A percentile compares a stretch with the other conserved stretches of the same genome.
Conservation (phyloP, 2,113 vertebrate genomes). For the Poeciliopsis retropinna region DNA sequence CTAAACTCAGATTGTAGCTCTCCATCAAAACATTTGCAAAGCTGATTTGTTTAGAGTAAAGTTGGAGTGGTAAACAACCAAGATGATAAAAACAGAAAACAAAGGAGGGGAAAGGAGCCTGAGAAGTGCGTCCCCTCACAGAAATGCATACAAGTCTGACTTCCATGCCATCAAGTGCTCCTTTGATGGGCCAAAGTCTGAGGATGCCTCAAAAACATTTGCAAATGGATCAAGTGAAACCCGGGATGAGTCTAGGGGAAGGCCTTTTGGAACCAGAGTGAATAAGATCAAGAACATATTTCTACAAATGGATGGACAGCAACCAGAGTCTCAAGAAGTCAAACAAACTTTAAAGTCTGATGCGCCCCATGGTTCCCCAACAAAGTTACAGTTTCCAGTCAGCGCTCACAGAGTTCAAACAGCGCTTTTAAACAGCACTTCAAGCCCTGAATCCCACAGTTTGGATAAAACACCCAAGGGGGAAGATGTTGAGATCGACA, state of each 20-base stretch:
- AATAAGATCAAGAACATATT: slow-evolving; percentile 95
- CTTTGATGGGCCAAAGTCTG: slow-evolving; percentile 86
- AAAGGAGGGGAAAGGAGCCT: slow-evolving; percentile 89
- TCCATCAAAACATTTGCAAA: slow-evolving; percentile 20
- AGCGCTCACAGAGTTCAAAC: slow-evolving; percentile 78
- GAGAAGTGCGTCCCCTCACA: slow-evolving; percentile 91
- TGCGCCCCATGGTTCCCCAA: slow-evolving; percentile 64
- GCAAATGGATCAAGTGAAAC: slow-evolving; percentile 84
- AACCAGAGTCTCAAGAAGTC: slow-evolving; percentile 82
- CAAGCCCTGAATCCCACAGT: slow-evolving; percentile 71
- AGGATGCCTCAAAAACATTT: slow-evolving; percentile 75
- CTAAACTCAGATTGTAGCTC: slow-evolving; percentile 46
- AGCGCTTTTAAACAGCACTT: slow-evolving; percentile 71
- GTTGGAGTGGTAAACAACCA: slow-evolving; percentile 40
- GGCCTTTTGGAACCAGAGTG: slow-evolving; percentile 88
- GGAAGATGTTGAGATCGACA: slow-evolving; percentile 89
- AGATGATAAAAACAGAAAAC: slow-evolving; percentile 90
- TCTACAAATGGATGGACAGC: slow-evolving; percentile 89
- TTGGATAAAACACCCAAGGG: slow-evolving; percentile 83
- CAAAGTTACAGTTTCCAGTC: slow-evolving; percentile 74
- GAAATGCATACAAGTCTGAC: slow-evolving; percentile 92
- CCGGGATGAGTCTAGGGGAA: slow-evolving; percentile 83
- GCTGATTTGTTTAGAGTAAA: slow-evolving; percentile 5
- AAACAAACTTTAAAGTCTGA: slow-evolving; percentile 81
- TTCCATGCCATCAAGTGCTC: slow-evolving; percentile 93